Evolutionary conservation across 2,113 vertebrate genomes (phyloP).

Genomic region (Rhodinocichla rosea): DNA sequence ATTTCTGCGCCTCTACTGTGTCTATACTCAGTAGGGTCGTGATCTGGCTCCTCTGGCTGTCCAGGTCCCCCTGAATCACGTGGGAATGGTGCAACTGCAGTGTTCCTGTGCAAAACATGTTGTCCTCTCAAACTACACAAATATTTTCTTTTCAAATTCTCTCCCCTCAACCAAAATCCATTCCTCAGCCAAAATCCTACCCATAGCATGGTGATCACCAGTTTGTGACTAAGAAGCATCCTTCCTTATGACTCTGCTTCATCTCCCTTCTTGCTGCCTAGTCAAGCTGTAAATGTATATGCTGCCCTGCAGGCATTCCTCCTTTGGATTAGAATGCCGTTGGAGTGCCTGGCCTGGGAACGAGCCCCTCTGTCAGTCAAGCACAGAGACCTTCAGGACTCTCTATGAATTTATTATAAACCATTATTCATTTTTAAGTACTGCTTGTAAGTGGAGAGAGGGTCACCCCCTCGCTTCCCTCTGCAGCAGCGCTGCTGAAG

Average conservation of each 20-base stretch:
- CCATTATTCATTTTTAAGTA: conserved; percentile 1
- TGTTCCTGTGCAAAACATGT: background rate
- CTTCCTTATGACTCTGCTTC: background rate
- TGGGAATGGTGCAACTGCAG: background rate
- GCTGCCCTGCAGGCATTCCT: background rate
- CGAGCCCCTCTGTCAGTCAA: conserved; percentile 25
- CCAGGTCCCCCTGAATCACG: background rate
- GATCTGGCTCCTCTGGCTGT: background rate
- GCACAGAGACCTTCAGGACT: conserved; percentile 6
- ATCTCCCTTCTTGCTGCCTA: background rate
- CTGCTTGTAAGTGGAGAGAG: background rate
- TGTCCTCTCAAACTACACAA: background rate
- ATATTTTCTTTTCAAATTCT: background rate
- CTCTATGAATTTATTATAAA: conserved; percentile 7
- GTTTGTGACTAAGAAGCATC: background rate
- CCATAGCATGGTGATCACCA: background rate
- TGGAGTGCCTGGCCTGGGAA: background rate
- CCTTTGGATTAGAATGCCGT: background rate
- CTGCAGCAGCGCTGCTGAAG: background rate
- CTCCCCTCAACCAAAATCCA: background rate
- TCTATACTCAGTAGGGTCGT: background rate
- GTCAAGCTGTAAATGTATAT: background rate
- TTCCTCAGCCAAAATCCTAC: background rate
- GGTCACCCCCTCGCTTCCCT: background rate
- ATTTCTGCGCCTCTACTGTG: background rate